Conservation (phyloP, 1,140 invertebrate genomes). For the Ceratina australensis region DNA sequence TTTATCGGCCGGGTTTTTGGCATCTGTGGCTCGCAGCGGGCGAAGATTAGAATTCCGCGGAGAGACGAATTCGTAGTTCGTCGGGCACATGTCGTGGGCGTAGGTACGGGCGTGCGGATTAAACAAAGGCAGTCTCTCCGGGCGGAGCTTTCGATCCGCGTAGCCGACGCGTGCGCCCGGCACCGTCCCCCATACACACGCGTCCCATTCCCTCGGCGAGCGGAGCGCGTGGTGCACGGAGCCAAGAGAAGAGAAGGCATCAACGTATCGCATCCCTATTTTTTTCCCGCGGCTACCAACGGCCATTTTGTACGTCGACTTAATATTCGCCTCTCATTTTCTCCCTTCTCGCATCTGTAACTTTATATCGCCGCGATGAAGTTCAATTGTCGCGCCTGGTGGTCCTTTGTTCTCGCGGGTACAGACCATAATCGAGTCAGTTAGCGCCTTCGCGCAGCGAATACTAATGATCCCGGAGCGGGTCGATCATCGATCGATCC, state of each 20-base stretch:
- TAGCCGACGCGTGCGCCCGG: conserved; percentile 62
- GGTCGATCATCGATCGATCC: conserved; percentile 68
- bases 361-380: conserved; percentile 62
- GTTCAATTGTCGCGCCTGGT: conserved; percentile 56
- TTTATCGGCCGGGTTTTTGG: background rate
- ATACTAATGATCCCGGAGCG: conserved; percentile 40
- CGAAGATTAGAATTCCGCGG: conserved; percentile 36
- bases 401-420: conserved; percentile 54
- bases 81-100: conserved; percentile 65
- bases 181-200: conserved; percentile 4
- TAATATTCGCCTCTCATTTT: conserved; percentile 69
- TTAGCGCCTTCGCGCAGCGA: conserved; percentile 31
- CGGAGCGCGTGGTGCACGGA: conserved; percentile 20
- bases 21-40: conserved; percentile 15
- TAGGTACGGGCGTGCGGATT: conserved; percentile 64
- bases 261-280: conserved; percentile 54
- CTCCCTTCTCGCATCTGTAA: conserved; percentile 55
- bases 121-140: conserved; percentile 74
- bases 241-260: conserved; percentile 31
- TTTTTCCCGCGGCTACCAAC: conserved; percentile 47
- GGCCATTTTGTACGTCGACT: conserved; percentile 70
- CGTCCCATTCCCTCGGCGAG: background rate
- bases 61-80: conserved; percentile 44
- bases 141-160: conserved; percentile 75
- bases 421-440: conserved; percentile 46